Conservation (phyloP, 1,140 invertebrate genomes). For the Microplitis mediator region DNA sequence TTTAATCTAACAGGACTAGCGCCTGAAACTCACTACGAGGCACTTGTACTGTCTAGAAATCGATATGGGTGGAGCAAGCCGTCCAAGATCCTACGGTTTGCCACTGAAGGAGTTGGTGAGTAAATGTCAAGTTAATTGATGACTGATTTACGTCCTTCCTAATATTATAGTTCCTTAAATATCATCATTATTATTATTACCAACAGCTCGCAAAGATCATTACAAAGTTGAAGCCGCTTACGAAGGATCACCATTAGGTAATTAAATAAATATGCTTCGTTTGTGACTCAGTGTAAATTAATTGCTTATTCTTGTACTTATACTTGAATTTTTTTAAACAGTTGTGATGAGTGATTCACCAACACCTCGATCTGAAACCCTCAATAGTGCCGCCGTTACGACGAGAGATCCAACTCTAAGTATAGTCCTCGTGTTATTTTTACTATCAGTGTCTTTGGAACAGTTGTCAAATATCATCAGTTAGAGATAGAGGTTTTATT, state of each 20-base stretch:
- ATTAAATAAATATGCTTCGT: not conserved
- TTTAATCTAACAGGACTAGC: conserved; percentile 72
- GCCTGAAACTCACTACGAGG: conserved; percentile 73
- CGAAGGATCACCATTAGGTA: conserved; percentile 23
- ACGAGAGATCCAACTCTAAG: not conserved
- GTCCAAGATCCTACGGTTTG: conserved; percentile 69
- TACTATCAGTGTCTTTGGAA: not conserved
- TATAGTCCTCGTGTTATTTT: conserved; percentile 10
- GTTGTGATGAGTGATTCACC: conserved; percentile 3
- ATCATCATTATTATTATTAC: not conserved
- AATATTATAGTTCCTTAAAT: not conserved
- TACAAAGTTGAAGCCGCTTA: conserved; percentile 22
- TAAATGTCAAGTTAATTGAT: conserved; percentile 23
- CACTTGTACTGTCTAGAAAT: conserved; percentile 72
- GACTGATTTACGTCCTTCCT: not conserved
- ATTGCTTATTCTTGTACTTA: not conserved
- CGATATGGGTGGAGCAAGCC: conserved; percentile 73
- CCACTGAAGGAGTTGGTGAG: conserved; percentile 69
- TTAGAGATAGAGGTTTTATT: not conserved
- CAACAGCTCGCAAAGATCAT: conserved; percentile 17
- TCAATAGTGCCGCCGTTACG: not conserved
- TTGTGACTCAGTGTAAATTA: not conserved
- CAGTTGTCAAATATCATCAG: not conserved
- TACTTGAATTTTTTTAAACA: not conserved
- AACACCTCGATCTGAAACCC: not conserved